Evolutionary conservation across 2,888 invertebrate species (phyloP).

Genomic region (Salpingus planirostris): DNA sequence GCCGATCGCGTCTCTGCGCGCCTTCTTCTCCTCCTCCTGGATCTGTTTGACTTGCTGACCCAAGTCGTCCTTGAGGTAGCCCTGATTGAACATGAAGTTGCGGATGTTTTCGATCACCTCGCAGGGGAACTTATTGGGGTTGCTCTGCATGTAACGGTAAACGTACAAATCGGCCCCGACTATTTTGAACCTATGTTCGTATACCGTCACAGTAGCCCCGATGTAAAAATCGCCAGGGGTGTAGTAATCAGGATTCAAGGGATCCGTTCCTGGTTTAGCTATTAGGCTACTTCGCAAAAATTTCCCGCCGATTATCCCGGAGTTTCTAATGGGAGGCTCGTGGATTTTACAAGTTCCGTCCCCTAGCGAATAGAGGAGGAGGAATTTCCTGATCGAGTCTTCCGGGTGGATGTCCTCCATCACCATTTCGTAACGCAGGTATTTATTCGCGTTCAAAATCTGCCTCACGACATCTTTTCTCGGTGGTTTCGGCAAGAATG

Average conservation of each 20-base stretch:
- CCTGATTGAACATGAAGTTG: conserved; percentile 58
- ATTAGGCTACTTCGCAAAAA: conserved; percentile 61
- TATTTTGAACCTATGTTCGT: conserved; percentile 66
- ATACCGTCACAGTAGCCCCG: conserved; percentile 63
- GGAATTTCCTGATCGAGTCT: conserved; percentile 64
- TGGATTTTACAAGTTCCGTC: conserved; percentile 67
- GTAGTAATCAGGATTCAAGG: conserved; percentile 65
- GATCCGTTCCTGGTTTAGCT: conserved; percentile 59
- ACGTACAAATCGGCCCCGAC: conserved; percentile 53
- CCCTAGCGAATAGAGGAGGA: conserved; percentile 65
- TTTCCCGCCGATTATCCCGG: conserved; percentile 67
- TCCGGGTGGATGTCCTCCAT: conserved; percentile 74
- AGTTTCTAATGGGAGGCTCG: conserved; percentile 64
- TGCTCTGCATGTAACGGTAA: conserved; percentile 64
- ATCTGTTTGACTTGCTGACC: conserved; percentile 35
- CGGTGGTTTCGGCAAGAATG: conserved; percentile 62
- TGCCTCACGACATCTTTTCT: conserved; percentile 68
- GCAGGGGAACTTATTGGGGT: conserved; percentile 61
- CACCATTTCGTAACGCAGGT: conserved; percentile 55
- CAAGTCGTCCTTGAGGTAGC: conserved; percentile 53
- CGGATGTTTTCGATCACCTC: conserved; percentile 58
- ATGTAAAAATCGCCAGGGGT: conserved; percentile 72
- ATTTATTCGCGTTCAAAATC: conserved; percentile 61
- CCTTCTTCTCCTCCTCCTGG: conserved; percentile 30
- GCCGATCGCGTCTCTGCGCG: conserved; percentile 24